Evolutionary conservation across 2,888 invertebrate species (phyloP).

Genomic region (Notocelia uddmanniana): DNA sequence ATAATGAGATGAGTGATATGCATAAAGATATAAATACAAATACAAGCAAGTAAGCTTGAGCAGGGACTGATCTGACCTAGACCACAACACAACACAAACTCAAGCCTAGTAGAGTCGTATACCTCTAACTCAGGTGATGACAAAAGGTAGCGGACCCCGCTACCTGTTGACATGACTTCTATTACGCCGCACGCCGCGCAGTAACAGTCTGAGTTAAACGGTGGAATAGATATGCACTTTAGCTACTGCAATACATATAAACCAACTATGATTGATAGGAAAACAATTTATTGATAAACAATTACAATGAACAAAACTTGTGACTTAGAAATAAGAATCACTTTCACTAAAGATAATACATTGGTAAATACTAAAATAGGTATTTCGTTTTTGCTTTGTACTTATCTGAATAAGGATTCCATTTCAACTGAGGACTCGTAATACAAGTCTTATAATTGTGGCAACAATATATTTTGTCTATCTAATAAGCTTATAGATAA

Average conservation of each 20-base stretch:
- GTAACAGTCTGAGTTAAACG: too few species aligned
- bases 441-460: neutral
- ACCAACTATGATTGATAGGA: neutral
- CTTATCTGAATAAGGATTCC: neutral
- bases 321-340: too few species aligned
- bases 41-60: neutral
- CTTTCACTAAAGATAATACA: too few species aligned
- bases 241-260: neutral
- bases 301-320: too few species aligned
- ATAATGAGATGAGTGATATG: neutral
- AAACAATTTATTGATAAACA: neutral
- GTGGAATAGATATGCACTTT: neutral
- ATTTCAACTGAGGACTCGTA: neutral
- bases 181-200: too few species aligned
- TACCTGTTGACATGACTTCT: too few species aligned
- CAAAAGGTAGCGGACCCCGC: too few species aligned
- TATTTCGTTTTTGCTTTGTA: neutral
- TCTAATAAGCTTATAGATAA: neutral
- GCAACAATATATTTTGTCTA: neutral
- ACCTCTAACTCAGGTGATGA: too few species aligned
- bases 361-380: too few species aligned
- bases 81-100: too few species aligned
- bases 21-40: neutral
- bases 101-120: too few species aligned
- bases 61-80: too few species aligned